A percentile compares a stretch with the other conserved stretches of the same genome.
phyloP scores from a whole-genome alignment of 2,888 invertebrate genomes.

The Mactromeris polynyma region DNA sequence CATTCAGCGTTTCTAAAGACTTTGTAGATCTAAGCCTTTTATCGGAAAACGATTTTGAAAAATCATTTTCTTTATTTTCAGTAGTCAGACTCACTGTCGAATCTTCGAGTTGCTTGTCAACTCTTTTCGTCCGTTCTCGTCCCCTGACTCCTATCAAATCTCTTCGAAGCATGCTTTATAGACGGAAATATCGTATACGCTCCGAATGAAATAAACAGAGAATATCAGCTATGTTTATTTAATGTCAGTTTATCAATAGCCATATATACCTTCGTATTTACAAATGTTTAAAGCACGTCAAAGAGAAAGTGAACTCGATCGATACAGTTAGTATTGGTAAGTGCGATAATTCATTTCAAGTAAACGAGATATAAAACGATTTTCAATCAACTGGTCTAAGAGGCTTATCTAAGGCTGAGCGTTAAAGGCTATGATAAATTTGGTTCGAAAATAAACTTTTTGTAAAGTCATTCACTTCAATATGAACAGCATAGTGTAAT shows the following conservation, averaged over 20 bases:
- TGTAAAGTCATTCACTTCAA: neutral
- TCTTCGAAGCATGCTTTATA: constrained; percentile 31
- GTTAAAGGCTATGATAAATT: constrained; percentile 20
- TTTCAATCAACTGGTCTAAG: constrained; percentile 28
- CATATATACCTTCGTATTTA: constrained; percentile 25
- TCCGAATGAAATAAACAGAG: constrained; percentile 38
- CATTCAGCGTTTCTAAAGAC: neutral
- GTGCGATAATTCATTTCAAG: constrained; percentile 29
- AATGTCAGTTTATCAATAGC: constrained; percentile 48
- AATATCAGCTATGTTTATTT: constrained; percentile 41
- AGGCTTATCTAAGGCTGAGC: constrained; percentile 14
- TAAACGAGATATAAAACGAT: constrained; percentile 27
- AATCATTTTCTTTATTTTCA: neutral
- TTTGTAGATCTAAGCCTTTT: neutral
- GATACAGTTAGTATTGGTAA: constrained; percentile 34
- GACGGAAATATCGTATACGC: constrained; percentile 23
- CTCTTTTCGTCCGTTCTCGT: constrained; percentile 5
- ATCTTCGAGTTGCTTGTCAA: neutral
- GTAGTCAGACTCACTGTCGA: neutral
- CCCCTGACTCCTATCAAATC: constrained; percentile 10
- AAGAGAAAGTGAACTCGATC: constrained; percentile 45
- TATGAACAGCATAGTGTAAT: neutral
- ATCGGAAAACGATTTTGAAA: neutral
- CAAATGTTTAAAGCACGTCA: constrained; percentile 28
- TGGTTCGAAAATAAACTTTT: neutral